Evolutionary conservation across 2,113 vertebrate genomes (phyloP).

Genomic region (Sinocyclocheilus anshuiensis): DNA sequence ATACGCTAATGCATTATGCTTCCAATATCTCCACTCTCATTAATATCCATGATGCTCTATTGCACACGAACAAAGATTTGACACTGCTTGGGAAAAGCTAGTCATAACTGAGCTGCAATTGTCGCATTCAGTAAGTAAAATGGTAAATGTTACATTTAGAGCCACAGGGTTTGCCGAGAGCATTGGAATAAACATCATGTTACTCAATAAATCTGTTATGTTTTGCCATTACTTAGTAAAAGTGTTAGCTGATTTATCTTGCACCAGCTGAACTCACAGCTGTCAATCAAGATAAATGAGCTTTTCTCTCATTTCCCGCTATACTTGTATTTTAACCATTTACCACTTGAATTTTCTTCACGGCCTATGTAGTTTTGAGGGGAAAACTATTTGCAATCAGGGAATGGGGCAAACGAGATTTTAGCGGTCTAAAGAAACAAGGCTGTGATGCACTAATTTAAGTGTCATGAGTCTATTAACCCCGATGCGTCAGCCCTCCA

Average conservation of each 20-base stretch:
- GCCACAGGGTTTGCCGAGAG: neutral
- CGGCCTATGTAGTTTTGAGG: neutral
- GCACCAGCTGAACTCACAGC: neutral
- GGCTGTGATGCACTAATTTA: conserved; percentile 53
- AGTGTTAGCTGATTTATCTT: neutral
- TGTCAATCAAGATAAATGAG: neutral
- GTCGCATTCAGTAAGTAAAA: neutral
- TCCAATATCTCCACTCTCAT: conserved; percentile 11
- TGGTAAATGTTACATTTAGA: conserved; percentile 1
- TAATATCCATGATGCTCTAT: conserved; percentile 28
- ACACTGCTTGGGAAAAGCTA: neutral
- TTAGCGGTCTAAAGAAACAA: conserved; percentile 14
- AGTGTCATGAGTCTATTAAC: conserved; percentile 63
- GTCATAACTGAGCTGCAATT: neutral
- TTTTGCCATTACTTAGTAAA: neutral
- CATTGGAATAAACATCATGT: neutral
- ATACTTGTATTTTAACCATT: neutral
- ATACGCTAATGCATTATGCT: conserved; percentile 14
- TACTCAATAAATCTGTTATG: neutral
- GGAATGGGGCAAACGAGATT: neutral
- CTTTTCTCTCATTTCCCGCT: neutral
- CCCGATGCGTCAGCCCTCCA: neutral
- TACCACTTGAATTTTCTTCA: neutral
- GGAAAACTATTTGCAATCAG: neutral
- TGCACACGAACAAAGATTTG: conserved; percentile 14